Conservation (phyloP, 2,888 invertebrate genomes). For the Mechanitis messenoides region DNA sequence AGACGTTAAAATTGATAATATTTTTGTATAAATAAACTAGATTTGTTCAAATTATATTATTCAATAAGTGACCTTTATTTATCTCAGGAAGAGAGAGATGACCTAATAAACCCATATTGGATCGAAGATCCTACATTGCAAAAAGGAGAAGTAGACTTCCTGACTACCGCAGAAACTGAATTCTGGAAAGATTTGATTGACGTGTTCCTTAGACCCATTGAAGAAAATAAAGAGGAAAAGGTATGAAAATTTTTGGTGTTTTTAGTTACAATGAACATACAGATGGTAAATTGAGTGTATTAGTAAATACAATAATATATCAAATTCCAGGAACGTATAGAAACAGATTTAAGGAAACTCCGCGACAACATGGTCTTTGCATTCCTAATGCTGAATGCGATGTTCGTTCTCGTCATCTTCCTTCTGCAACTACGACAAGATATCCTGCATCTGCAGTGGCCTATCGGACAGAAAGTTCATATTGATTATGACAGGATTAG, state of each 20-base stretch:
- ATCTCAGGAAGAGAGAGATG: constrained; percentile 82
- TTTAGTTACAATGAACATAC: too few relatives aligned
- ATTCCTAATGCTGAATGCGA: constrained; percentile 98
- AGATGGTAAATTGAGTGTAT: too few relatives aligned
- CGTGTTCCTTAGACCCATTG: constrained; percentile 93
- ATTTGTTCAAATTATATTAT: neutral
- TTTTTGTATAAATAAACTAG: too few relatives aligned
- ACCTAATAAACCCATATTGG: constrained; percentile 94
- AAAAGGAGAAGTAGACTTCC: constrained; percentile 92
- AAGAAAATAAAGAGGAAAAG: constrained; percentile 92
- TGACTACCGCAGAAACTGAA: constrained; percentile 88
- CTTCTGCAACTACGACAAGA: constrained; percentile 98
- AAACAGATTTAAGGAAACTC: constrained; percentile 91
- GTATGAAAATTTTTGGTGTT: constrained; percentile 59
- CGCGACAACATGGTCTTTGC: constrained; percentile 95
- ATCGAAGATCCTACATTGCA: constrained; percentile 91
- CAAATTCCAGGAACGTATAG: constrained; percentile 84
- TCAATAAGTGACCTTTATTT: too few relatives aligned
- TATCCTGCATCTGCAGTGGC: constrained; percentile 94
- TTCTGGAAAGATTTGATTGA: constrained; percentile 98
- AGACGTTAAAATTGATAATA: too few relatives aligned
- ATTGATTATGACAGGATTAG: constrained; percentile 86
- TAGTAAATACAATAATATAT: too few relatives aligned
- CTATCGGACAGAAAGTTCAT: constrained; percentile 89
- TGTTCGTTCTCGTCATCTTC: constrained; percentile 98